Evolutionary conservation across 2,113 vertebrate genomes (phyloP).

Genomic region (Ochotona curzoniae): DNA sequence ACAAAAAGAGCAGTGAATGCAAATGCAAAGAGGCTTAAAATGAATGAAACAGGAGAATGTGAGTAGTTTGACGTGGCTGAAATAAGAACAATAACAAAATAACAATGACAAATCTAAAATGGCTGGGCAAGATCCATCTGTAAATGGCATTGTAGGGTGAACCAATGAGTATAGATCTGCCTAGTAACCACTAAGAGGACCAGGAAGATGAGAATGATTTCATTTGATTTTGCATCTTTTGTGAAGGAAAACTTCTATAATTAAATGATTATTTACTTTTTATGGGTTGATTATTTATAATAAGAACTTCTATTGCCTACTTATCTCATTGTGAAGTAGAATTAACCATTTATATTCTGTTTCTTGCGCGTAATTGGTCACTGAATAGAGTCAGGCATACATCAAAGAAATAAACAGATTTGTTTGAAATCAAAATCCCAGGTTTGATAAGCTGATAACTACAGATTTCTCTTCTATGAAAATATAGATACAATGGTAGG

Average conservation of each 20-base stretch:
- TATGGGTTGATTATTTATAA: not conserved
- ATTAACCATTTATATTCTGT: slow-evolving; percentile 7
- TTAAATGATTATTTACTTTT: slow-evolving; percentile 2
- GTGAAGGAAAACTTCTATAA: not conserved
- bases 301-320: not conserved
- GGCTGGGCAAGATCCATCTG: not conserved
- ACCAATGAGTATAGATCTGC: not conserved
- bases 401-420: not conserved
- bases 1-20: not conserved
- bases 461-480: not conserved
- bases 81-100: not conserved
- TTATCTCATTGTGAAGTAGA: not conserved
- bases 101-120: not conserved
- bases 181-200: not conserved
- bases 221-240: not conserved
- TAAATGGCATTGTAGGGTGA: not conserved
- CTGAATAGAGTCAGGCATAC: not conserved
- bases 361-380: not conserved
- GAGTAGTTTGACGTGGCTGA: not conserved
- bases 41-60: not conserved
- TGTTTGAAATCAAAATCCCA: not conserved
- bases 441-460: slow-evolving; percentile 10
- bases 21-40: not conserved
- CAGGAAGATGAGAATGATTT: not conserved
- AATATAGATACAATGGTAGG: not conserved